phyloP scores from a whole-genome alignment of 2,113 vertebrate genomes.

The Colistium nudipinnis region DNA sequence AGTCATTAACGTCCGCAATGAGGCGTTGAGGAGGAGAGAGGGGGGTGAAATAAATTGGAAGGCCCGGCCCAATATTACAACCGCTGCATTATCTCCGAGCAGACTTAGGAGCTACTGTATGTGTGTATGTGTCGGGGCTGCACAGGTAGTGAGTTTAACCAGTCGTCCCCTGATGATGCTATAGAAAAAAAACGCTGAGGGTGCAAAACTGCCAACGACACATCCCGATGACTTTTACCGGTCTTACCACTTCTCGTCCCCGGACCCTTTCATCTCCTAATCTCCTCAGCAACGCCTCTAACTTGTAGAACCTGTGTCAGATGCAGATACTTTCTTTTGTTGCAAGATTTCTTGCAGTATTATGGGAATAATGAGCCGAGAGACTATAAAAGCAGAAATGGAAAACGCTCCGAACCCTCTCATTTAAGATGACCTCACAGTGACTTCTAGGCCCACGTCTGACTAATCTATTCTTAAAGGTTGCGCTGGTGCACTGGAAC shows the following conservation, averaged over 20 bases:
- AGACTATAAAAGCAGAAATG: constrained; percentile 24
- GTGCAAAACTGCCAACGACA: constrained; percentile 64
- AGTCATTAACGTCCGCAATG: constrained; percentile 79
- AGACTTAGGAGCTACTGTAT: constrained; percentile 37
- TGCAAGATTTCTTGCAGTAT: not conserved
- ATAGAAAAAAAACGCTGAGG: constrained; percentile 66
- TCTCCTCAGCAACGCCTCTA: constrained; percentile 48
- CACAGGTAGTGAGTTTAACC: constrained; percentile 59
- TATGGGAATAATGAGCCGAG: constrained; percentile 46
- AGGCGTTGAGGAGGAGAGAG: constrained; percentile 63
- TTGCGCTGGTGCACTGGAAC: constrained; percentile 20
- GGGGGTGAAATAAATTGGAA: constrained; percentile 70
- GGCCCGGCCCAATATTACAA: constrained; percentile 63
- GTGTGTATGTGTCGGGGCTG: constrained; percentile 16
- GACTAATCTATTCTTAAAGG: constrained; percentile 53
- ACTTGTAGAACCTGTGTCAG: constrained; percentile 29
- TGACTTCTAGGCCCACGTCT: constrained; percentile 36
- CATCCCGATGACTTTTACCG: constrained; percentile 59
- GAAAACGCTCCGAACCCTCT: constrained; percentile 26
- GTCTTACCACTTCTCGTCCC: constrained; percentile 56
- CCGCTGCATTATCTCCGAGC: constrained; percentile 52
- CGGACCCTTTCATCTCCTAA: constrained; percentile 42
- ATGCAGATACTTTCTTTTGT: constrained; percentile 2
- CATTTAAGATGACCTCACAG: constrained; percentile 45
- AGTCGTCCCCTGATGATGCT: constrained; percentile 40